phyloP scores from a whole-genome alignment of 2,797 vertebrate genomes.

The Spondyliosoma cantharus region DNA sequence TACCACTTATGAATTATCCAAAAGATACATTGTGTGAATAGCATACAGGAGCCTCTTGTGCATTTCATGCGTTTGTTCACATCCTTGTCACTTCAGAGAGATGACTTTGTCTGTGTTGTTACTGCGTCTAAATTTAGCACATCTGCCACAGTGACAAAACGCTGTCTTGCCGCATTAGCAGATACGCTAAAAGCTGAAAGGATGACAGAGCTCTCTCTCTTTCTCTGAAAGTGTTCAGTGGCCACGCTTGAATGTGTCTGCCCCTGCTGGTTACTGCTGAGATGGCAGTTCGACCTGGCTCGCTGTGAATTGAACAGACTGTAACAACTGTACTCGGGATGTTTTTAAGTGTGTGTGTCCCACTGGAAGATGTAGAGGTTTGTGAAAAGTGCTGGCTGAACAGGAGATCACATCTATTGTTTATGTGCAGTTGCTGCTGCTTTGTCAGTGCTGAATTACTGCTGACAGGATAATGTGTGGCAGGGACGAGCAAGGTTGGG shows the following conservation, averaged over 20 bases:
- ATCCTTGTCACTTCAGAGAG: constrained; percentile 46
- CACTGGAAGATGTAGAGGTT: constrained; percentile 22
- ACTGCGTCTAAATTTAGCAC: constrained; percentile 61
- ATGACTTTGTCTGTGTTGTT: constrained; percentile 39
- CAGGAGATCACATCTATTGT: constrained; percentile 31
- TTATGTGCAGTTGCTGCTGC: constrained; percentile 22
- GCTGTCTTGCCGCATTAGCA: constrained; percentile 51
- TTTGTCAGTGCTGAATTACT: constrained; percentile 31
- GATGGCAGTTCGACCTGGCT: constrained; percentile 21
- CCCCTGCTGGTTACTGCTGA: constrained; percentile 46
- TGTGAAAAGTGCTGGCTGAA: constrained; percentile 25
- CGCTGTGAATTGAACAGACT: not conserved
- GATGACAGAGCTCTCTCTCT: constrained; percentile 33
- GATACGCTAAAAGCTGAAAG: constrained; percentile 42
- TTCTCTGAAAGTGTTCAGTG: constrained; percentile 31
- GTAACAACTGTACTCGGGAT: constrained; percentile 16
- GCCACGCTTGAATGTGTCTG: constrained; percentile 16
- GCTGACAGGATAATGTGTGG: constrained; percentile 22
- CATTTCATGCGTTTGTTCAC: constrained; percentile 21
- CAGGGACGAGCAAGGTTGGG: constrained; percentile 16
- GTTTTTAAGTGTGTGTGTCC: constrained; percentile 22
- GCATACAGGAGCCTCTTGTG: constrained; percentile 30
- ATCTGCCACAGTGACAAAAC: constrained; percentile 53
- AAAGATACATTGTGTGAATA: constrained; percentile 22
- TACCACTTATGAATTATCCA: constrained; percentile 59